Conservation (phyloP, 2,888 invertebrate genomes). For the Eledone cirrhosa region DNA sequence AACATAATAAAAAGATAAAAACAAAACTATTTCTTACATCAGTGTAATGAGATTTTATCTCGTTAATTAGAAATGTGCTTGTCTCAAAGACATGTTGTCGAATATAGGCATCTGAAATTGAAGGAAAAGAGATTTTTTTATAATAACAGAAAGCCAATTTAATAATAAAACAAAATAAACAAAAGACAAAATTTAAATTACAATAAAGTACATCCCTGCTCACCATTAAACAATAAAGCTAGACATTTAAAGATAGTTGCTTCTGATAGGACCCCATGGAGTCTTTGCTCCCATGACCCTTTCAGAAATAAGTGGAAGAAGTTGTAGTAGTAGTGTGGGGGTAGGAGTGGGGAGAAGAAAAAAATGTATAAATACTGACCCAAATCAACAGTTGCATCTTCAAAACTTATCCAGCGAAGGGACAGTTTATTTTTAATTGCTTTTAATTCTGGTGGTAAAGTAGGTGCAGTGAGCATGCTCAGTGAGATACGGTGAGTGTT, state of each 20-base stretch:
- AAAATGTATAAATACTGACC: slow-evolving; percentile 47
- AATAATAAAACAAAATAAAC: too few relatives aligned
- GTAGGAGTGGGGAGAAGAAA: too few relatives aligned
- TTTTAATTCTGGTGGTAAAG: slow-evolving; percentile 80
- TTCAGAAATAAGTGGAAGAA: too few relatives aligned
- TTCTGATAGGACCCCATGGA: too few relatives aligned
- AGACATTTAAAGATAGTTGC: too few relatives aligned
- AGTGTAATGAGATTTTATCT: slow-evolving; percentile 72
- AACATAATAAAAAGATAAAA: too few relatives aligned
- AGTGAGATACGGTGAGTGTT: slow-evolving; percentile 84
- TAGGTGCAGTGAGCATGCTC: slow-evolving; percentile 87
- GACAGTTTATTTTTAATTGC: slow-evolving; percentile 86
- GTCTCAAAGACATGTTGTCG: slow-evolving; percentile 92
- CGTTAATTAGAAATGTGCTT: slow-evolving; percentile 81
- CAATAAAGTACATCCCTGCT: too few relatives aligned
- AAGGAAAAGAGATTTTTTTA: background rate
- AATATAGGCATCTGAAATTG: slow-evolving; percentile 78
- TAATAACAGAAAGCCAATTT: too few relatives aligned
- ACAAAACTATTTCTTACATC: slow-evolving; percentile 40
- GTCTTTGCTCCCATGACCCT: too few relatives aligned
- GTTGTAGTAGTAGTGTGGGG: too few relatives aligned
- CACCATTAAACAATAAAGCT: too few relatives aligned
- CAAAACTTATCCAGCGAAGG: slow-evolving; percentile 91
- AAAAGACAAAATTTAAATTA: too few relatives aligned
- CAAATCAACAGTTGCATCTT: slow-evolving; percentile 92